phyloP scores from a whole-genome alignment of 2,888 invertebrate species.

The Drosophila testacea region DNA sequence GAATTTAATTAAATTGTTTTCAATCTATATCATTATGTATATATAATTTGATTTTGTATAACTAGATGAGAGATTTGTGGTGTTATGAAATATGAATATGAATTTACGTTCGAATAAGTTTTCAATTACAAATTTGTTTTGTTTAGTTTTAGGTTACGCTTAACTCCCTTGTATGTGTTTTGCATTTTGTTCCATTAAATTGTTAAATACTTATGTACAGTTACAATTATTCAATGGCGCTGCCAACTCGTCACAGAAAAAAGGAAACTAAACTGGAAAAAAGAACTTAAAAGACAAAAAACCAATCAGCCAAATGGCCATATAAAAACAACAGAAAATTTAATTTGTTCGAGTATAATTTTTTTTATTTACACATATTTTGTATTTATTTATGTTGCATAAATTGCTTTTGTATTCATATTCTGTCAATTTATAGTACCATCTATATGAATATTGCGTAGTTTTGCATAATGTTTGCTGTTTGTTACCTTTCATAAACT shows the following conservation, averaged over 20 bases:
- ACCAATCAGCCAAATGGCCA: slow-evolving; percentile 51
- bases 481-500: slow-evolving; percentile 37
- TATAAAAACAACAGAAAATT: slow-evolving; percentile 56
- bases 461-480: slow-evolving; percentile 58
- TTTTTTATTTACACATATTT: slow-evolving; percentile 64
- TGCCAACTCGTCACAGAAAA: slow-evolving; percentile 42
- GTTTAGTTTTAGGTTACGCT: slow-evolving; percentile 80
- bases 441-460: slow-evolving; percentile 60
- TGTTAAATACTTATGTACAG: slow-evolving; percentile 75
- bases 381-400: slow-evolving; percentile 56
- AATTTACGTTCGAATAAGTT: slow-evolving; percentile 64
- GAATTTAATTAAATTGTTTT: slow-evolving; percentile 52
- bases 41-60: slow-evolving; percentile 46
- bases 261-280: slow-evolving; percentile 11
- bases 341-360: slow-evolving; percentile 55
- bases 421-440: slow-evolving; percentile 59
- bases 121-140: slow-evolving; percentile 48
- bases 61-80: slow-evolving; percentile 53
- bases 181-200: slow-evolving; percentile 83
- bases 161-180: slow-evolving; percentile 85
- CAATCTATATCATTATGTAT: slow-evolving; percentile 20
- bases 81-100: slow-evolving; percentile 65
- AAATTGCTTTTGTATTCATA: slow-evolving; percentile 64
- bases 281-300: slow-evolving; percentile 32
- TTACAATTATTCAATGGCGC: slow-evolving; percentile 41